Base-by-base conservation (phyloP, 2,797 vertebrate genomes). In the Cryptoprocta ferox region DNA sequence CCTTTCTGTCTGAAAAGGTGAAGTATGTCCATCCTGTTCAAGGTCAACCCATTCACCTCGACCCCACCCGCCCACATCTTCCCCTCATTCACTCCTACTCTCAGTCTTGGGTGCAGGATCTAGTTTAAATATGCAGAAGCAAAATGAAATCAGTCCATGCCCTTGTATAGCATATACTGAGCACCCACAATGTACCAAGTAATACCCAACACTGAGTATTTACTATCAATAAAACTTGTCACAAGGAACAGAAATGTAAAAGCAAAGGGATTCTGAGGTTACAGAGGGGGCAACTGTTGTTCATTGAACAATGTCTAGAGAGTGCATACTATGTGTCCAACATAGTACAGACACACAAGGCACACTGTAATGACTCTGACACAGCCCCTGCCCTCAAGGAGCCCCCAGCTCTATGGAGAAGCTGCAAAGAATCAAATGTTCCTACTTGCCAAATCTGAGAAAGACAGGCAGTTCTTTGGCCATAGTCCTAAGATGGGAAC, bases 271-370 rank as follows among this genome's bases (percentile, higher is more conserved):
- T n/a, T 37, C 26, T 28, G 86, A 59, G 73, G 61, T 66, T 59
- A 50, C 18, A 79, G 48, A 78, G 30, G 7, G 7, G 37, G 48
- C 35, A 7, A 26, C 14, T 26, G n/a, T 19, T 32, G 48, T 7
- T 45, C 30, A 3, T 0, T 5, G 56, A n/a, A 16, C 0, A 0
- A 1, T 9, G 24, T 1, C 61, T 32, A 2, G 5, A 1, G 61
- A 56, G 15, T 42, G 37, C 21, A 30, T n/a, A 2, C 21, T 24
- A 1, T 5, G 42, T 68, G 37, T 39, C 45, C 45, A 28, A 28
- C 35, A 37, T 8, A 8, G 3, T 3, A 3, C 32, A 16, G 39
- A 50, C 18, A 32, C 21, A 21, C n/a, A 63, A 63, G 50, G 19
- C 1, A 0, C 1, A 1, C 1, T 0, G 4, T 4, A 15, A 13